phyloP scores from a whole-genome alignment of 2,113 vertebrate genomes.

The Carettochelys insculpta region DNA sequence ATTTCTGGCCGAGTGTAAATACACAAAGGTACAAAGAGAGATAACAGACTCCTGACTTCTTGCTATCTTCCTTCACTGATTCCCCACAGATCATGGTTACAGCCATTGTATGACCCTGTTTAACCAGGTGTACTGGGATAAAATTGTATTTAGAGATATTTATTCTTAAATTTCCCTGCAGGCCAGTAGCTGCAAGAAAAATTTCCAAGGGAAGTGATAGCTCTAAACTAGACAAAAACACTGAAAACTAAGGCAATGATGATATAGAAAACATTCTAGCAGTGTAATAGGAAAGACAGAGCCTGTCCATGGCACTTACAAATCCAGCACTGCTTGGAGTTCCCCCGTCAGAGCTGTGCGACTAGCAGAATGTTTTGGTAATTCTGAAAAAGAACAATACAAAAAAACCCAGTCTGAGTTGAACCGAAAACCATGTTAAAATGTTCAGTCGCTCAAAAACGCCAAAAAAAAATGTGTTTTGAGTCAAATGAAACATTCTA shows the following conservation, averaged over 20 bases:
- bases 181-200: background rate
- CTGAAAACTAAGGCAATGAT: background rate
- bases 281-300: background rate
- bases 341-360: background rate
- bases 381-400: background rate
- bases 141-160: background rate
- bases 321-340: background rate
- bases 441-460: background rate
- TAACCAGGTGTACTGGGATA: background rate
- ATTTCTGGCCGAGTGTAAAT: background rate
- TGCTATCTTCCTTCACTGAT: background rate
- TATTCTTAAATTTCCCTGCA: background rate
- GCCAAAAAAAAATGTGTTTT: background rate
- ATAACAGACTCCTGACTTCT: background rate
- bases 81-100: background rate
- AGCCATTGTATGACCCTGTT: rapidly evolving
- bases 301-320: background rate
- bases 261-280: background rate
- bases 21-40: background rate
- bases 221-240: background rate
- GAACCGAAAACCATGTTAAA: background rate
- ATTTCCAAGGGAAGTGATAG: background rate
- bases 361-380: no score
- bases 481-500: background rate
- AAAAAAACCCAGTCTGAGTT: background rate